Evolutionary conservation across 2,888 invertebrate species (phyloP), one percentile per base, ranked within the genome.

Genomic region (Rhingia rostrata): DNA sequence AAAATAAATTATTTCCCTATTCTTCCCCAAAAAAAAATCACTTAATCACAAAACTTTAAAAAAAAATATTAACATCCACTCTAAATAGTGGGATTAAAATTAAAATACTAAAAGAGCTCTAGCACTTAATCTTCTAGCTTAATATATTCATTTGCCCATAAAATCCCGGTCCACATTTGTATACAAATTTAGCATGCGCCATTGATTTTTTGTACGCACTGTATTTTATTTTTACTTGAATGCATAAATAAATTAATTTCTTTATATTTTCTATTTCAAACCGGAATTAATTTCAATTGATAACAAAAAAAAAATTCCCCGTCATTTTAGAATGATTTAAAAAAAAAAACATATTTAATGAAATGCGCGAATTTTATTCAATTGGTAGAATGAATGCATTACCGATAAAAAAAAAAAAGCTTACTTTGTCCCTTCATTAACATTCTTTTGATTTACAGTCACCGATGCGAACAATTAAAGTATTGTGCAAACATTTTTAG

Each of bases 391-490:
- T 1, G 47, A 49, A 32, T 51, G n/a, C n/a, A 33, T 10, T 5
- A 51, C n/a, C n/a, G n/a, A 51, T 32, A 10, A 45, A 14, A 45
- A 3, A 45, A 51, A 51, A 9, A 12, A 6, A 35, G 35, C 35
- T 33, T 58, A 56, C 56, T 14, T 37, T 37, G 30, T 41, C 22
- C 22, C n/a, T 37, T 22, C 39, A 58, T 10, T 41, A 41, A n/a
- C 22, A 30, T 58, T 58, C 6, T n/a, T 58, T 58, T 10, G n/a
- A 32, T 32, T 22, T 39, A 10, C 10, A 41, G 41, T 41, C 58
- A 58, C 6, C 30, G 41, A 41, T 4, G 58, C 10, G 30, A 0
- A 10, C 9, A 41, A 37, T 58, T 39, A 41, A 58, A 9, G 22
- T 41, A 33, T 53, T 53, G 33, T 3, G 32, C 33, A 53, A 33